A percentile compares a stretch with the other conserved stretches of the same genome.
phyloP scores from a whole-genome alignment of 2,113 vertebrate genomes.

The Ptychochromis oligacanthus region DNA sequence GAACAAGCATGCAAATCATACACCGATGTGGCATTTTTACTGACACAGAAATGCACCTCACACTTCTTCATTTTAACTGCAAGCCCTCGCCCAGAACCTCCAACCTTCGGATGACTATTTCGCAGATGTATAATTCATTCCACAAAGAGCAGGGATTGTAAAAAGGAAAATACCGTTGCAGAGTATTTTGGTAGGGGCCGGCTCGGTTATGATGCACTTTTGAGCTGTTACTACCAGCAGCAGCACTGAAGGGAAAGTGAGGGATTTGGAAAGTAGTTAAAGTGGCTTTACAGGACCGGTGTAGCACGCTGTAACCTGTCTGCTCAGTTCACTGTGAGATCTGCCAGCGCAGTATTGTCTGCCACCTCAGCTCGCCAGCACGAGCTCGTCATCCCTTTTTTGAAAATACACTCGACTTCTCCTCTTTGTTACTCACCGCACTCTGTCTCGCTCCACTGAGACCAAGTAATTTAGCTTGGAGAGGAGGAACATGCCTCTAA shows the following conservation, averaged over 20 bases:
- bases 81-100: not conserved
- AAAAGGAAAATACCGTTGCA: not conserved
- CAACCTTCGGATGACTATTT: constrained; percentile 21
- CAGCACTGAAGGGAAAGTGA: not conserved
- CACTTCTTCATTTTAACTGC: constrained; percentile 67
- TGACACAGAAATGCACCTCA: constrained; percentile 59
- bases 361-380: constrained; percentile 30
- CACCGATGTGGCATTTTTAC: constrained; percentile 61
- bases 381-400: constrained; percentile 38
- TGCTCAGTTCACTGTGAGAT: constrained; percentile 18
- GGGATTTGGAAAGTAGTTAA: constrained; percentile 37
- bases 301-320: not conserved
- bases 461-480: constrained; percentile 62
- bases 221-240: constrained; percentile 4
- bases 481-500: constrained; percentile 66
- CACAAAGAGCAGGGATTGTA: constrained; percentile 10
- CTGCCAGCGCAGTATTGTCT: not conserved
- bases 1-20: constrained; percentile 68
- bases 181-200: constrained; percentile 5
- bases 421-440: constrained; percentile 48
- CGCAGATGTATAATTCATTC: constrained; percentile 40
- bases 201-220: constrained; percentile 26
- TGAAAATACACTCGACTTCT: constrained; percentile 57
- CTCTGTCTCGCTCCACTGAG: constrained; percentile 63
- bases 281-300: constrained; percentile 23